These are phyloP conservation scores for Leptocoma aspasia DNA, from an alignment of 2,113 vertebrate genomes.

Conservation along the genomic window DNA sequence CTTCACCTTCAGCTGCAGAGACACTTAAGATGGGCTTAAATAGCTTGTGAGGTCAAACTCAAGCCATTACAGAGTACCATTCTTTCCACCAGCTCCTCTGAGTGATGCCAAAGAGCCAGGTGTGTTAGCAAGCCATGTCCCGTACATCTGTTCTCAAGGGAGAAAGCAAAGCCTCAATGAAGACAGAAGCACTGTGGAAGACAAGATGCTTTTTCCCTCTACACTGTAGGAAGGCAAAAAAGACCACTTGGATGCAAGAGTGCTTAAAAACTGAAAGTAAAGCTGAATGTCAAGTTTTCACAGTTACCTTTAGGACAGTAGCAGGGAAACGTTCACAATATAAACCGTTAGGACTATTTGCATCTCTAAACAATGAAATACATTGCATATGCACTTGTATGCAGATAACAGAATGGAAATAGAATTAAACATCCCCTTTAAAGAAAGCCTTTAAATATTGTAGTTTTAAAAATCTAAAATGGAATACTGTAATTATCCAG, in stretches of 20 bases:
- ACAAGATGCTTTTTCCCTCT: neutral
- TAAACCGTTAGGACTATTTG: neutral
- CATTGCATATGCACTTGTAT: neutral
- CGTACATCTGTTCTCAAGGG: neutral
- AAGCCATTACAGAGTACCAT: neutral
- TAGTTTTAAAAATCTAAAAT: neutral
- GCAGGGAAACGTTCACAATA: neutral
- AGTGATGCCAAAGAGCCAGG: neutral
- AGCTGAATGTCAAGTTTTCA: neutral
- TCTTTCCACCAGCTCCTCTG: neutral
- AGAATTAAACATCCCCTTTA: neutral
- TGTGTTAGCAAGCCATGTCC: neutral
- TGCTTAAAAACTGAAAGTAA: neutral
- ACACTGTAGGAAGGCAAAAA: neutral
- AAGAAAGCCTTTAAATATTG: neutral
- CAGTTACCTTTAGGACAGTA: neutral
- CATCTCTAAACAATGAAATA: neutral
- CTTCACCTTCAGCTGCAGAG: neutral
- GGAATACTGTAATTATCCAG: neutral
- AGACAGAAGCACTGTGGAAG: neutral
- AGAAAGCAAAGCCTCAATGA: neutral
- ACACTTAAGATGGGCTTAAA: neutral
- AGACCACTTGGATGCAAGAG: neutral
- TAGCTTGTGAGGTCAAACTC: neutral
- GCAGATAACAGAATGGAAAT: neutral